Base-by-base conservation (phyloP, 2,797 vertebrate species). In the Paguma larvata region DNA sequence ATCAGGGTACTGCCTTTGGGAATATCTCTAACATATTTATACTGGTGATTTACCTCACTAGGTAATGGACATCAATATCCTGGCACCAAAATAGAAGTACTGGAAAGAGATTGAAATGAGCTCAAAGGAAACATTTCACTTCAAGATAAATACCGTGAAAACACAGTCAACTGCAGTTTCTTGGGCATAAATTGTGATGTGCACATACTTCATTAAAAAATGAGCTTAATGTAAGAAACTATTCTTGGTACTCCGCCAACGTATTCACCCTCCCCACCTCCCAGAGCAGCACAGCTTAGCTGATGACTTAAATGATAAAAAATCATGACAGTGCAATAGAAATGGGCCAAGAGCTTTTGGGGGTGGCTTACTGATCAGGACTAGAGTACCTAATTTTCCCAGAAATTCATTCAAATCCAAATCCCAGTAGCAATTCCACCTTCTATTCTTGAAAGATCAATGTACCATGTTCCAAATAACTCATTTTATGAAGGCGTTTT, bases 31-130 rank as follows among this genome's bases (percentile, higher is more conserved):
- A 89, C 68, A 79, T 91, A 95, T 96, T 97, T 95, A 89, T 83
- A 56, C 46, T 85, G 84, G 44, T 3, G 27, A 89, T 95, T 97
- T 96, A 95, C 62, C 11, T 70, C 70, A 88, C 84, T 53, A 86
- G 89, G 89, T 97, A 97, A 95, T 87, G 91, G 84, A 84, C 51
- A 94, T 96, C 89, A 93, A 85, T 97, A 97, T 95, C 91, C 79
- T 90, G 80, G 32, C 86, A 79, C 68, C 73, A 89, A 92, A 96
- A 92, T 73, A 95, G 86, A 97, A 94, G 63, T 80, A 79, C 34
- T 82, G 56, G n/a, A 89, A 96, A 78, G 75, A 95, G 70, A 97
- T 34, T 51, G 67, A 96, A 97, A 88, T 96, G 34, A 93, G 3
- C 67, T 91, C 91, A 95, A 90, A 93, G 80, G 70, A 96, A 95